A percentile compares a stretch with the other conserved stretches of the same genome.
Conservation (phyloP, 2,888 invertebrate species). For the Scaptomyza caliginosa region DNA sequence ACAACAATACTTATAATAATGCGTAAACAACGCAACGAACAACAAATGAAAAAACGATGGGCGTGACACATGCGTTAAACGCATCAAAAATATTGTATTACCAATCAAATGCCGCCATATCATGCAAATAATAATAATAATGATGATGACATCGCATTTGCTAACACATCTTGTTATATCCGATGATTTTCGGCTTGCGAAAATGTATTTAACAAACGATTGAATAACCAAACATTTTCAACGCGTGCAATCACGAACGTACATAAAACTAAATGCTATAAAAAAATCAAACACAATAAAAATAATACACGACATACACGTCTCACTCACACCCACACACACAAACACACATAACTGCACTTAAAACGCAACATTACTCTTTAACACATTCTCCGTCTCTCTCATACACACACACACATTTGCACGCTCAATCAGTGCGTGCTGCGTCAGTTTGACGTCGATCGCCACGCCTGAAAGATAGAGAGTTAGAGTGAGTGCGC, state of each 20-base stretch:
- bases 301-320: slow-evolving; percentile 2
- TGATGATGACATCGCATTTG: slow-evolving; percentile 84
- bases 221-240: slow-evolving; percentile 52
- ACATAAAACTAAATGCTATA: slow-evolving; percentile 38
- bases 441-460: slow-evolving; percentile 19
- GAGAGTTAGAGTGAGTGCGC: not conserved
- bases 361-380: not conserved
- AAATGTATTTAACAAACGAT: slow-evolving; percentile 81
- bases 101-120: slow-evolving; percentile 65
- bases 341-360: not conserved
- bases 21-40: slow-evolving; percentile 22
- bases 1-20: slow-evolving; percentile 17
- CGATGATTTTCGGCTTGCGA: slow-evolving; percentile 84
- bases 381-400: slow-evolving; percentile 3
- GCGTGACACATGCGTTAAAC: slow-evolving; percentile 55
- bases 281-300: slow-evolving; percentile 21
- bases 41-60: slow-evolving; percentile 35
- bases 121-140: slow-evolving; percentile 80
- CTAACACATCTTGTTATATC: slow-evolving; percentile 83
- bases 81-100: slow-evolving; percentile 47
- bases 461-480: slow-evolving; percentile 26
- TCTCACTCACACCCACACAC: not conserved
- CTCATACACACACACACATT: slow-evolving; percentile 6
- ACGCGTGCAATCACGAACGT: slow-evolving; percentile 38
- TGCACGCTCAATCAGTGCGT: slow-evolving; percentile 29